Percentiles rank a stretch among this genome's conserved stretches.
These are phyloP conservation scores for Eutolmus rufibarbis DNA, from an alignment of 2,888 invertebrate genomes.

Conservation along the genomic window DNA sequence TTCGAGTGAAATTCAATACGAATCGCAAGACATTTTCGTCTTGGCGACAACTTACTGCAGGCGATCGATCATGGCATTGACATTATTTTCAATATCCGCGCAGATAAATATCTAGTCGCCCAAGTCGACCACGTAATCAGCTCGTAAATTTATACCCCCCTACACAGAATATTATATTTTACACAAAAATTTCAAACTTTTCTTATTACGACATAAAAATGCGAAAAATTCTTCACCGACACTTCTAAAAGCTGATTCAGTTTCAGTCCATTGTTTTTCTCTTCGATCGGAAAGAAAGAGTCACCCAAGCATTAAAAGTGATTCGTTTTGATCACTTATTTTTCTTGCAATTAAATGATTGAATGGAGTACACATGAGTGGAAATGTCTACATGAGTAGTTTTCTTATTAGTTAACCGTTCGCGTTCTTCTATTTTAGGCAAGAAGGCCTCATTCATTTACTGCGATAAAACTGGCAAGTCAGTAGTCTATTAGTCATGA, in stretches of 20 bases:
- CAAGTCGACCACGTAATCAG: neutral
- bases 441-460: constrained; percentile 2
- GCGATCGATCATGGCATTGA: constrained; percentile 8
- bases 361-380: neutral
- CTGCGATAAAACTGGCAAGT: neutral
- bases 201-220: neutral
- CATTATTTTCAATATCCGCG: constrained; percentile 9
- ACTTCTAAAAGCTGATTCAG: neutral
- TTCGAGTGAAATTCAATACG: neutral
- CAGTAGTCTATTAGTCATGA: constrained; percentile 3
- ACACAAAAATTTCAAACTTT: neutral
- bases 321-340: neutral
- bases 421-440: neutral
- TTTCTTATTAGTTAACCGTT: constrained; percentile 12
- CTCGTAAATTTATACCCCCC: neutral
- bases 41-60: neutral
- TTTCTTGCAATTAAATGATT: neutral
- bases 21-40: neutral
- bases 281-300: neutral
- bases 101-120: neutral
- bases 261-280: neutral
- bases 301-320: neutral
- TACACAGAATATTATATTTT: neutral
- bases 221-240: neutral
- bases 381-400: neutral